Conservation (phyloP, 2,888 invertebrate genomes). For the Mimas tiliae region DNA sequence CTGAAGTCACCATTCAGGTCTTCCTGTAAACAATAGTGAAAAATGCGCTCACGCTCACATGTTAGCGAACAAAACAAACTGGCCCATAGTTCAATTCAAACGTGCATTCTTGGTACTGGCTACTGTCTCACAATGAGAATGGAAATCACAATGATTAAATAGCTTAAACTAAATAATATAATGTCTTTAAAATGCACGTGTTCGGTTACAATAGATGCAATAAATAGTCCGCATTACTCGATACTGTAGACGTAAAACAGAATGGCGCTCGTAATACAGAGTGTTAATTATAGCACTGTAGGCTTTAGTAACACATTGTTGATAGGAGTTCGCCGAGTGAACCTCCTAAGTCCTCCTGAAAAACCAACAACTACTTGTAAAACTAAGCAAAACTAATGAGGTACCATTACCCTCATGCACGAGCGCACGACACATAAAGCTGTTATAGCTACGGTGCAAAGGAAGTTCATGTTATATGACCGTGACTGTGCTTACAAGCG, state of each 20-base stretch:
- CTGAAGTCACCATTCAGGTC: conserved; percentile 89
- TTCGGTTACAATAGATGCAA: conserved; percentile 45
- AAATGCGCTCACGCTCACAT: conserved; percentile 62
- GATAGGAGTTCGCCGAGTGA: conserved; percentile 87
- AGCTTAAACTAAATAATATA: conserved; percentile 53
- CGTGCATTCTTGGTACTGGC: conserved; percentile 58
- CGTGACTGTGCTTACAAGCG: conserved; percentile 63
- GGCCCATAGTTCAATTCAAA: conserved; percentile 73
- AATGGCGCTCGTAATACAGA: conserved; percentile 66
- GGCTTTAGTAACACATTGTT: conserved; percentile 85
- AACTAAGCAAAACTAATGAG: conserved; percentile 51
- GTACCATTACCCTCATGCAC: conserved; percentile 67
- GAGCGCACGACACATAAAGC: conserved; percentile 56
- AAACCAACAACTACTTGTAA: conserved; percentile 78
- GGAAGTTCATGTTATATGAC: conserved; percentile 62
- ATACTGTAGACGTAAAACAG: conserved; percentile 45
- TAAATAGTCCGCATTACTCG: conserved; percentile 39
- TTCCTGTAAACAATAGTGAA: conserved; percentile 84
- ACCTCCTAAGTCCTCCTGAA: conserved; percentile 88
- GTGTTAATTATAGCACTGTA: conserved; percentile 55
- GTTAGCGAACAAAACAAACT: conserved; percentile 66
- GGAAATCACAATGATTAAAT: conserved; percentile 38
- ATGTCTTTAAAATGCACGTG: conserved; percentile 67
- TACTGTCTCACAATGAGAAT: conserved; percentile 26
- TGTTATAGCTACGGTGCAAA: conserved; percentile 77